Conservation (phyloP, 2,113 vertebrate genomes). For the Bujurquina vittata region DNA sequence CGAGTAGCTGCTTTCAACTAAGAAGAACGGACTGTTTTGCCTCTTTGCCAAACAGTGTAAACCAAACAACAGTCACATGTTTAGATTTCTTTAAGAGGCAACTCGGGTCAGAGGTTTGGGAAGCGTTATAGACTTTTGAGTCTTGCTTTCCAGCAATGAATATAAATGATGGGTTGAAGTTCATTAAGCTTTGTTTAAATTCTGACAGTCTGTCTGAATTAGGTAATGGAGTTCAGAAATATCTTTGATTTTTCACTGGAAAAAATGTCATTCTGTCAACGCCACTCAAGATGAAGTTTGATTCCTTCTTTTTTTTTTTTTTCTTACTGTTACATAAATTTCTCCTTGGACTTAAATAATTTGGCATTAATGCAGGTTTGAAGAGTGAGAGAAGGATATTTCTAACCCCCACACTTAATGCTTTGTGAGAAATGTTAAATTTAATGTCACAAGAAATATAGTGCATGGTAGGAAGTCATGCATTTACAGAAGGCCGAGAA, state of each 20-base stretch:
- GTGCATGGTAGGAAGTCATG: slow-evolving; percentile 39
- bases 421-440: slow-evolving; percentile 63
- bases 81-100: not conserved
- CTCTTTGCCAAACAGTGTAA: not conserved
- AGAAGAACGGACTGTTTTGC: not conserved
- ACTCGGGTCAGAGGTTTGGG: not conserved
- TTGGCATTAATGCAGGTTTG: slow-evolving; percentile 13
- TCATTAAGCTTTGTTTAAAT: slow-evolving; percentile 25
- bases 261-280: slow-evolving; percentile 15
- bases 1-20: not conserved
- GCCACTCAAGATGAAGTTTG: slow-evolving; percentile 2
- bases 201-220: slow-evolving; percentile 21
- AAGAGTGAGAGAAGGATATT: slow-evolving; percentile 4
- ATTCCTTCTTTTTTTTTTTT: not conserved
- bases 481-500: slow-evolving; percentile 39
- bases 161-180: slow-evolving; percentile 8
- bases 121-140: not conserved
- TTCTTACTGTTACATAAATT: not conserved
- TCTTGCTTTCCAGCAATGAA: not conserved
- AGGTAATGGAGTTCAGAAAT: not conserved
- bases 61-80: not conserved
- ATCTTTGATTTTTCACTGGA: not conserved
- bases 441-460: slow-evolving; percentile 59
- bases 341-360: slow-evolving; percentile 6
- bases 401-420: slow-evolving; percentile 22